Conservation (phyloP, 2,113 vertebrate genomes). For the Pterocles orientalis region DNA sequence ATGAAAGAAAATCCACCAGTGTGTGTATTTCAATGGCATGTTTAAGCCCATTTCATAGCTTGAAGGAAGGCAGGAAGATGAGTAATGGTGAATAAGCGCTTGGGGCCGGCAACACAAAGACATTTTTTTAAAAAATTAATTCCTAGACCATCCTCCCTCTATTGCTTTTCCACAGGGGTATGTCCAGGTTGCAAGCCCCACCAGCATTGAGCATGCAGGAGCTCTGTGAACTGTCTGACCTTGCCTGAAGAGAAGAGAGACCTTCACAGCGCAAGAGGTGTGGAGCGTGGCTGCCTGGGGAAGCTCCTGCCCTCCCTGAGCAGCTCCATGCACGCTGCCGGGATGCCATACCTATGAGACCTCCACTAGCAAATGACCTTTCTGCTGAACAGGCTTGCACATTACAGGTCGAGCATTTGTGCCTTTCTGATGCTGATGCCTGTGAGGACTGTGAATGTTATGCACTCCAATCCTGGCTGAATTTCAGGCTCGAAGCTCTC, state of each 20-base stretch:
- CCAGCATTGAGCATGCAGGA: not conserved
- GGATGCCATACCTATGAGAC: not conserved
- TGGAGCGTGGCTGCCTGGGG: not conserved
- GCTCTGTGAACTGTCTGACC: not conserved
- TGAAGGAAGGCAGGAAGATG: not conserved
- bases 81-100: not conserved
- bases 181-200: not conserved
- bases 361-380: not conserved
- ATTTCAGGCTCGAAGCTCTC: not conserved
- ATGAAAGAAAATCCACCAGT: not conserved
- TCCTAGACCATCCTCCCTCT: not conserved
- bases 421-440: not conserved
- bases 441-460: not conserved
- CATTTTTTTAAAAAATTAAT: not conserved
- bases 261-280: not conserved
- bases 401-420: accelerated
- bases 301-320: not conserved
- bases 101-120: not conserved
- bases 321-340: not conserved
- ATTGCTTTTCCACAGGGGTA: not conserved
- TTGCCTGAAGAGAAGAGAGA: not conserved
- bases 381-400: not conserved
- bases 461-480: too few relatives aligned
- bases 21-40: not conserved
- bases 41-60: not conserved